Conservation (phyloP, 2,888 invertebrate genomes). For the Malacosoma neustria region DNA sequence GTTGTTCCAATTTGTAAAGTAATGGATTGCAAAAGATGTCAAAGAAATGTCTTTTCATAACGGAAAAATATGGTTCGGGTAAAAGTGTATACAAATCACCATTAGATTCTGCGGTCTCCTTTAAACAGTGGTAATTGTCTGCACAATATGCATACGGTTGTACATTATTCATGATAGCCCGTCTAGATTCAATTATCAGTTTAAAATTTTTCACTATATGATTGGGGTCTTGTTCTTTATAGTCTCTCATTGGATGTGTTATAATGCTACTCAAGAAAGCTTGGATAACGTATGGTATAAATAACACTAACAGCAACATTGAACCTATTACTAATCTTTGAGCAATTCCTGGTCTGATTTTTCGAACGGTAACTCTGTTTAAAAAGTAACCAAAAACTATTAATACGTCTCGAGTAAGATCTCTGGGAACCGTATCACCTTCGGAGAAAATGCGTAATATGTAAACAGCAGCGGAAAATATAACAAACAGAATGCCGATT, state of each 20-base stretch:
- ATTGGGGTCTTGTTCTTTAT: constrained; percentile 13
- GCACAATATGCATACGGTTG: constrained; percentile 11
- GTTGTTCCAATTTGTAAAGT: constrained; percentile 18
- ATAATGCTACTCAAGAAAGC: constrained; percentile 22
- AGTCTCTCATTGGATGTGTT: constrained; percentile 20
- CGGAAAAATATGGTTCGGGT: constrained; percentile 11
- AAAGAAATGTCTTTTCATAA: constrained; percentile 15
- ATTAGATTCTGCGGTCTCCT: constrained; percentile 11
- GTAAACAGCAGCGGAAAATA: constrained; percentile 15
- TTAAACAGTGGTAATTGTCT: constrained; percentile 19
- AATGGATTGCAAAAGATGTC: constrained; percentile 17
- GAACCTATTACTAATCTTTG: constrained; percentile 17
- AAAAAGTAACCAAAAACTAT: constrained; percentile 27
- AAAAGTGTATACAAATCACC: constrained; percentile 19
- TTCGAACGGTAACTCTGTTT: constrained; percentile 16
- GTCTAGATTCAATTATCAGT: constrained; percentile 9
- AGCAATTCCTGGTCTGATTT: constrained; percentile 14
- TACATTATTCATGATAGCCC: background rate
- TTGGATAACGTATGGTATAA: constrained; percentile 24
- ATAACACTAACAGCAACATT: constrained; percentile 22
- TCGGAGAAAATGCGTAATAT: constrained; percentile 18
- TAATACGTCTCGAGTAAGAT: constrained; percentile 17
- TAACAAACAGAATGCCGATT: constrained; percentile 12
- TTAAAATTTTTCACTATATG: constrained; percentile 13
- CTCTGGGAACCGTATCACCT: constrained; percentile 3